Evolutionary conservation across 2,797 vertebrate genomes (phyloP), one percentile per base, ranked within the genome.

Genomic region (Bucorvus abyssinicus): DNA sequence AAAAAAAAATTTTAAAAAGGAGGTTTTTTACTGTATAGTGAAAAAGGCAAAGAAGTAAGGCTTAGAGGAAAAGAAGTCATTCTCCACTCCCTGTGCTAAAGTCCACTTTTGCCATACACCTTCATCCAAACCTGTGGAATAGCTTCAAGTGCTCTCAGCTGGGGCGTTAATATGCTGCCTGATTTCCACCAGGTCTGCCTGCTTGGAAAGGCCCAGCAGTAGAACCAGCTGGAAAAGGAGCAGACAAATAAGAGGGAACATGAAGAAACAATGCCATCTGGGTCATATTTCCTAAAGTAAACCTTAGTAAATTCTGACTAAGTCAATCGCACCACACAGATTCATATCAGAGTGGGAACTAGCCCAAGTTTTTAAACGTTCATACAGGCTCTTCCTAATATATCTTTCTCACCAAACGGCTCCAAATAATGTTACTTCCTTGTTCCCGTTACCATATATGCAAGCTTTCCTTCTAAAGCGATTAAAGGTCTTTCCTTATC

Each of bases 251-350:
- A 45, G 36, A 67, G 50, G 59, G 47, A 88, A 42, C 49, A 24
- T 20, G 57, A 95, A 56, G 50, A 83, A 93, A 70, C 34, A 87
- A 68, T 57, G 56, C 16, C 26, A 89, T 63, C 45, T 90, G 63
- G 55, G 70, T 79, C 67, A 71, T 55, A 74, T 71, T 90, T 87
- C 53, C 75, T 60, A 42, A 60, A 89, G 75, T 50, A 94, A 93
- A 84, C 71, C 75, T 75, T 50, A 36, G 77, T 84, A 74, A 88
- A 69, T 82, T 91, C 75, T 78, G 73, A 75, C 68, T 84, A 89
- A 90, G 55, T 84, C 64, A 82, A 45, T 87, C 3, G 0, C 45
- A 71, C 53, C 34, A 84, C 56, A 82, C 27, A 94, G 49, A 38
- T 87, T 80, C 44, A 80, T 30, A 77, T 84, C 27, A 73, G 40